Evolutionary conservation across 2,888 invertebrate genomes (phyloP).

Genomic region (Drosophila nr. perissopoda): DNA sequence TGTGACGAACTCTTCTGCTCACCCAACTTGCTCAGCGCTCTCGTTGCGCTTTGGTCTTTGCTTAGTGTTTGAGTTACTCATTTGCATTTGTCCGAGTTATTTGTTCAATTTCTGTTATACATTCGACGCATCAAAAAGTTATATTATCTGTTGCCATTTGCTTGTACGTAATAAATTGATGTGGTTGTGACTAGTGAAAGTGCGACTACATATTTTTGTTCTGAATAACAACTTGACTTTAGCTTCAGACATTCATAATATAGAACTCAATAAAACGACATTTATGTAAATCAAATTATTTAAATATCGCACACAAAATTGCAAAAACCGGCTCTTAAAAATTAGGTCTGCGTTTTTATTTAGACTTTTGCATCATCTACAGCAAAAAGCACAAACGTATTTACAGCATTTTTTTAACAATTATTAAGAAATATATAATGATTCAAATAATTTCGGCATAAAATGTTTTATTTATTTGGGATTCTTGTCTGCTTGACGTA

Average conservation of each 20-base stretch:
- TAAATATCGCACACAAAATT: conserved; percentile 29
- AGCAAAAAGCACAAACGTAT: conserved; percentile 35
- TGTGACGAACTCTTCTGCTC: conserved; percentile 51
- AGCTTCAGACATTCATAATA: conserved; percentile 19
- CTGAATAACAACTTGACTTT: not conserved
- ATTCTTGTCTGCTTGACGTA: conserved; percentile 11
- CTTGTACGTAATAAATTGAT: conserved; percentile 45
- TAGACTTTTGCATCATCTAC: conserved; percentile 73
- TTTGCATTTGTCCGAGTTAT: conserved; percentile 62
- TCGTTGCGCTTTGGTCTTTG: conserved; percentile 44
- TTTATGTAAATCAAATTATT: conserved; percentile 39
- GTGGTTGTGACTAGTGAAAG: conserved; percentile 52
- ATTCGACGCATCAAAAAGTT: conserved; percentile 19
- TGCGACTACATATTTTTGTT: conserved; percentile 11
- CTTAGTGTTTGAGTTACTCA: conserved; percentile 66
- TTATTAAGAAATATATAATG: conserved; percentile 11
- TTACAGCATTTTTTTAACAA: conserved; percentile 43
- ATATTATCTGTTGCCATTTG: conserved; percentile 19
- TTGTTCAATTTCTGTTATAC: conserved; percentile 51
- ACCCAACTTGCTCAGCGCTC: conserved; percentile 28
- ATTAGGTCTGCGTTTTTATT: conserved; percentile 78
- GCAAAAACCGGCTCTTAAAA: conserved; percentile 64
- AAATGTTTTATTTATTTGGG: conserved; percentile 24
- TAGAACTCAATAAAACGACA: conserved; percentile 24
- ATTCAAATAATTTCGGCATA: conserved; percentile 47